Evolutionary conservation across 2,888 invertebrate species (phyloP).

Genomic region (Lasioglossum calceatum): DNA sequence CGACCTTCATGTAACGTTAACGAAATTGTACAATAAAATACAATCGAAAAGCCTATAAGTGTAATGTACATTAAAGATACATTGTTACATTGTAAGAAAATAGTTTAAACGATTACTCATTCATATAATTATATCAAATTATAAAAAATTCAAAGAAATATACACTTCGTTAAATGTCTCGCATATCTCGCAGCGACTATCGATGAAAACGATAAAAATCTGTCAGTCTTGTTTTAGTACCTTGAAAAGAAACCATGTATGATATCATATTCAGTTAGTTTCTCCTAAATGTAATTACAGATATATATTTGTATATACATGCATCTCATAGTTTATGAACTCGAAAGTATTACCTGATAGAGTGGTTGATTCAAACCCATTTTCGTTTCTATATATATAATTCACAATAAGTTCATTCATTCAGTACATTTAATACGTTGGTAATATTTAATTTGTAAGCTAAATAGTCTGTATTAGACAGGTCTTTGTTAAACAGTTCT

Average conservation of each 20-base stretch:
- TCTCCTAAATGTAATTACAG: constrained; percentile 32
- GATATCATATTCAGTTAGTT: constrained; percentile 23
- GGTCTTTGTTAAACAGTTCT: background rate
- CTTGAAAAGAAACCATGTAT: constrained; percentile 31
- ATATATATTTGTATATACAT: constrained; percentile 1
- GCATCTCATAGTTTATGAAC: constrained; percentile 24
- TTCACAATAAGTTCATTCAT: constrained; percentile 33
- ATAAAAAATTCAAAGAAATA: background rate
- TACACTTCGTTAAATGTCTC: background rate
- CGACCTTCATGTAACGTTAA: constrained; percentile 1
- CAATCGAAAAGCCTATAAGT: background rate
- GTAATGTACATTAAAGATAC: background rate
- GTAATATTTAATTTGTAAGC: constrained; percentile 32
- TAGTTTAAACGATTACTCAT: background rate
- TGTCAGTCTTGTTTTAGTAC: constrained; percentile 55
- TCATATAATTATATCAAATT: background rate
- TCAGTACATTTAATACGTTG: constrained; percentile 29
- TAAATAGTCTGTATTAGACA: constrained; percentile 27
- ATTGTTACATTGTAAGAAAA: background rate
- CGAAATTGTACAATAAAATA: background rate
- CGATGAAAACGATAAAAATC: constrained; percentile 35
- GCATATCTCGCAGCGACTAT: constrained; percentile 15
- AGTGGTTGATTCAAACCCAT: constrained; percentile 18
- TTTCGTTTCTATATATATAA: constrained; percentile 11
- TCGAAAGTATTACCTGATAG: constrained; percentile 23